Evolutionary conservation across 2,797 vertebrate species (phyloP), one percentile per base, ranked within the genome.

Genomic region (Muscicapa striata): DNA sequence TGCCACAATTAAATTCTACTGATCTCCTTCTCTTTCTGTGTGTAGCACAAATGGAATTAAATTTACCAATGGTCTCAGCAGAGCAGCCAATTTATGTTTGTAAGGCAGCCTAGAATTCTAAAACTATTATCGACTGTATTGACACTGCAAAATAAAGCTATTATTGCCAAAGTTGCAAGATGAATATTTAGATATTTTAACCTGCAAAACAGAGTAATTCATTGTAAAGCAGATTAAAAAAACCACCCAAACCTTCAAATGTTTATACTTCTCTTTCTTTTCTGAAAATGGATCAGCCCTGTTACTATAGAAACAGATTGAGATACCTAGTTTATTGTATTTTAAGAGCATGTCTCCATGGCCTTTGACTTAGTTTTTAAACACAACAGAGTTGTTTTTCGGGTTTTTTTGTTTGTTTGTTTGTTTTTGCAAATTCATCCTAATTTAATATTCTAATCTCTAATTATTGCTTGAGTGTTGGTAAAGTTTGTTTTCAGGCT

Each of bases 231-330:
- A 82, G 54, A 70, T 78, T 22, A 11, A 34, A 49, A 74, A 74
- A 48, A 52, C 2, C 0, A 32, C 3, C 5, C 16, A 36, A 69
- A 74, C 63, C 78, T 83, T 95, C 73, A 95, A 58, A 62, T 90
- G 30, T 68, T 97, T 91, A 41, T 81, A 54, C 59, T 84, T 93
- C 15, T 83, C 34, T 92, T 93, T 73, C 43, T 86, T 97, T 95
- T 58, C 75, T 94, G 72, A 94, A 93, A 93, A 73, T 61, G 41
- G 74, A 89, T 81, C 84, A 69, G 51, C 68, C 55, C 57, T 86
- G 89, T 82, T 82, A 75, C 82, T 94, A 32, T 89, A 95, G 90
- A 78, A 95, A 95, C 59, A 92, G 67, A 74, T n/a, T 27, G 78
- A 90, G 76, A 67, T 84, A 95, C 73, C 84, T 89, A 59, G 58